Evolutionary conservation across 2,797 vertebrate genomes (phyloP).

Genomic region (Neomorphus geoffroyi): DNA sequence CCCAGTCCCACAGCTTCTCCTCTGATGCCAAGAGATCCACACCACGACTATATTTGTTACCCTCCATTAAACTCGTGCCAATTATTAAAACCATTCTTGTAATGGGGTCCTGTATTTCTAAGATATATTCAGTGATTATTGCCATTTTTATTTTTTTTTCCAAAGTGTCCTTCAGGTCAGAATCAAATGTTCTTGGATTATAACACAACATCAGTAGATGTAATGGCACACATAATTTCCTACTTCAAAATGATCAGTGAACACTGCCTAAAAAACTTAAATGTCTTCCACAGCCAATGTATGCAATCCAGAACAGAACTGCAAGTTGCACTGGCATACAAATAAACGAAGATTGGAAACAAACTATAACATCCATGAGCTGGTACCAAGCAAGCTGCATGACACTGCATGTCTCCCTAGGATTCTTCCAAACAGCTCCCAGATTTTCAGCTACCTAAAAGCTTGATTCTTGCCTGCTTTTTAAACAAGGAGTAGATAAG

Average conservation of each 20-base stretch:
- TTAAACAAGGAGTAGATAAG: not conserved
- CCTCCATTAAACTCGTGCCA: not conserved
- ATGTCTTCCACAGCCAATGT: not conserved
- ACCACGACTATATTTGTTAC: rapidly evolving
- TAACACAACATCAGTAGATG: not conserved
- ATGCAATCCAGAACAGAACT: not conserved
- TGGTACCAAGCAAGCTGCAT: not conserved
- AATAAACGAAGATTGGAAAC: not conserved
- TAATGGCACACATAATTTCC: not conserved
- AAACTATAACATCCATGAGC: rapidly evolving
- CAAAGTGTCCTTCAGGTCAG: not conserved
- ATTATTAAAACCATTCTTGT: not conserved
- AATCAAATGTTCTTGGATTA: not conserved
- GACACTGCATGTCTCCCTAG: not conserved
- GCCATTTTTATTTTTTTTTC: no score
- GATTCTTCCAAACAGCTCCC: not conserved
- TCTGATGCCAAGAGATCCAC: not conserved
- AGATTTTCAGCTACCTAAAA: not conserved
- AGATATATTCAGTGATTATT: no score
- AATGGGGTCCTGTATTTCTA: not conserved
- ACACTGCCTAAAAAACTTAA: not conserved
- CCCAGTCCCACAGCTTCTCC: not conserved
- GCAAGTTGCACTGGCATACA: not conserved
- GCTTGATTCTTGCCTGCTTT: not conserved
- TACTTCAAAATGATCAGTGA: not conserved